Percentiles rank a stretch among this genome's conserved stretches.
phyloP scores from a whole-genome alignment of 1,140 invertebrate genomes.

The Neodiprion fabricii region DNA sequence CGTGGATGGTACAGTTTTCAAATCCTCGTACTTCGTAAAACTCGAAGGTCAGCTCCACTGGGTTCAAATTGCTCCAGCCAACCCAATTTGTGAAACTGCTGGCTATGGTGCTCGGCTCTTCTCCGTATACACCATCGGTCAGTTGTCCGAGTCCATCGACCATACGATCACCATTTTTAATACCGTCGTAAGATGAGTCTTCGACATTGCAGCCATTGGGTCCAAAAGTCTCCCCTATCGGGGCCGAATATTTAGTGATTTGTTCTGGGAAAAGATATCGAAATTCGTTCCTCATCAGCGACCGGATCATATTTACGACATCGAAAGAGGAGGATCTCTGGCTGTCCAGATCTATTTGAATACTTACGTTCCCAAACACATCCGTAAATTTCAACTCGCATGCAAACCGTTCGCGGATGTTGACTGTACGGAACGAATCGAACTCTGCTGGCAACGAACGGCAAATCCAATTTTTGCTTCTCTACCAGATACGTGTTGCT shows the following conservation, averaged over 20 bases:
- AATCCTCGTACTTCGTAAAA: conserved; percentile 82
- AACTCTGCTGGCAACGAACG: conserved; percentile 85
- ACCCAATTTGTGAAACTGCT: conserved; percentile 70
- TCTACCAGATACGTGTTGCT: conserved; percentile 87
- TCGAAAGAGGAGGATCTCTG: too few relatives aligned
- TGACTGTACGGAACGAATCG: conserved; percentile 89
- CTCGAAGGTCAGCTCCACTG: conserved; percentile 77
- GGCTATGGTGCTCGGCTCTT: conserved; percentile 40
- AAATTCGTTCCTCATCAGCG: too few relatives aligned
- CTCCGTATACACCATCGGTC: conserved; percentile 67
- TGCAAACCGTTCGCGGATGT: conserved; percentile 88
- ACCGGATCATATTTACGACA: too few relatives aligned
- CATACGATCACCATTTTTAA: conserved; percentile 68
- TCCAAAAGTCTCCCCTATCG: conserved; percentile 61
- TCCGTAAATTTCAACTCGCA: conserved; percentile 90
- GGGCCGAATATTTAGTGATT: conserved; percentile 71
- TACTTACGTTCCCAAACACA: conserved; percentile 86
- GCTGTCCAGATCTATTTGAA: not conserved
- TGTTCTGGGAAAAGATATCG: conserved; percentile 52
- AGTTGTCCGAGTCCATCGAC: conserved; percentile 84
- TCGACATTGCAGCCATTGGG: conserved; percentile 81
- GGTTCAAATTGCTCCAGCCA: conserved; percentile 80
- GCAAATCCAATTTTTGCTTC: conserved; percentile 79
- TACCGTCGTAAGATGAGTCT: conserved; percentile 92
- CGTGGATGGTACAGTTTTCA: conserved; percentile 76